Conservation (phyloP, 1,140 invertebrate genomes). For the Drosophila azteca region DNA sequence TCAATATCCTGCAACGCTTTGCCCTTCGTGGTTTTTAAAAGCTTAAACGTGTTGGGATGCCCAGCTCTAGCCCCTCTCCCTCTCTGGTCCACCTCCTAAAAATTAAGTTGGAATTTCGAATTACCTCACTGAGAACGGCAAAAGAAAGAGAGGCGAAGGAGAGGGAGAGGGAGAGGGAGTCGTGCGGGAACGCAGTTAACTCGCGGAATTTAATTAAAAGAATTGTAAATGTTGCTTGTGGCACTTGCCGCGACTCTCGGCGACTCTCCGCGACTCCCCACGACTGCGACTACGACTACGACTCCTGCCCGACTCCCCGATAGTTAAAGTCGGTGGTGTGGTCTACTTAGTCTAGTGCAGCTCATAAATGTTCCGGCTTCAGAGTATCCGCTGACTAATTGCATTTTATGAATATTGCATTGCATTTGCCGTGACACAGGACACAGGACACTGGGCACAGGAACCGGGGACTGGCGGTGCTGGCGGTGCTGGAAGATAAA, state of each 20-base stretch:
- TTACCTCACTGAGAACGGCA: constrained; percentile 38
- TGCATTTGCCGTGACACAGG: constrained; percentile 39
- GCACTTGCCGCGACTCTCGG: constrained; percentile 26
- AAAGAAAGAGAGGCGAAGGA: neutral
- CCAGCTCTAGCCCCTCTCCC: neutral
- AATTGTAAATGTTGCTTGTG: constrained; percentile 70
- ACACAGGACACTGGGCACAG: neutral
- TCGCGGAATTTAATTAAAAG: constrained; percentile 80
- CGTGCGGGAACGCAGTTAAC: constrained; percentile 47
- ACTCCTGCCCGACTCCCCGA: constrained; percentile 3
- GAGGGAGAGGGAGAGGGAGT: neutral
- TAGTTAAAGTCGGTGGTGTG: constrained; percentile 40
- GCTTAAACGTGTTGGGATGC: constrained; percentile 71
- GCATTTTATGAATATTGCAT: constrained; percentile 76
- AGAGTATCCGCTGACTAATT: constrained; percentile 65
- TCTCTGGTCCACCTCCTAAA: constrained; percentile 29
- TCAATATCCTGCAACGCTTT: constrained; percentile 10
- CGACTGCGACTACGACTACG: neutral
- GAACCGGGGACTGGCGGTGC: neutral
- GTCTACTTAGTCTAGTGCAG: constrained; percentile 12
- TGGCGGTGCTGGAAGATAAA: constrained; percentile 45
- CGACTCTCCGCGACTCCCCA: neutral
- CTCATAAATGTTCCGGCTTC: constrained; percentile 51
- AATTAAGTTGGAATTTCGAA: constrained; percentile 79
- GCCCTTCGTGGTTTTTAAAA: constrained; percentile 64